phyloP scores from a whole-genome alignment of 2,797 vertebrate genomes.

The Ibycter americanus region DNA sequence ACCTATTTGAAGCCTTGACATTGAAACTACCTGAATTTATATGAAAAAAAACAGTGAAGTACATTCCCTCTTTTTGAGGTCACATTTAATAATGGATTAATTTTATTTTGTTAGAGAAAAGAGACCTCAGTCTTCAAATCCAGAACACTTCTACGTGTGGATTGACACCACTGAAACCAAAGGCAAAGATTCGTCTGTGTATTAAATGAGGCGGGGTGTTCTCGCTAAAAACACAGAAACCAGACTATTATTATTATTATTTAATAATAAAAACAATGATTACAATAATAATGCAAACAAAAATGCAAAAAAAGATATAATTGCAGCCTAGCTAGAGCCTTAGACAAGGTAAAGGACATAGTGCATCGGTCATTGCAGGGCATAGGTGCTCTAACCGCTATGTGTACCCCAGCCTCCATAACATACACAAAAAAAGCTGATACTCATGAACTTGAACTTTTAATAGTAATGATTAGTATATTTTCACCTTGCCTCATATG shows the following conservation, averaged over 20 bases:
- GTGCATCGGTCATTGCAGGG: background rate
- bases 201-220: background rate
- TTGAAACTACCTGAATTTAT: background rate
- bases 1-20: background rate
- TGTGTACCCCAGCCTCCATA: background rate
- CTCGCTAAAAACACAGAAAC: background rate
- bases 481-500: background rate
- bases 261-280: background rate
- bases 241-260: background rate
- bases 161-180: background rate
- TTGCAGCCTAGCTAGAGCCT: background rate
- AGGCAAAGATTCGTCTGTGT: background rate
- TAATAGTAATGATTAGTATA: background rate
- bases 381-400: background rate
- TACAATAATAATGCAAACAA: background rate
- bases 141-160: background rate
- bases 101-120: background rate
- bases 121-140: background rate
- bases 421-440: background rate
- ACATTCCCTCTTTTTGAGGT: background rate
- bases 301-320: background rate
- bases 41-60: background rate
- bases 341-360: background rate
- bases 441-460: background rate
- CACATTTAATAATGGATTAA: background rate